Evolutionary conservation across 1,140 invertebrate species (phyloP).

Genomic region (Catajapyx aquilonaris): DNA sequence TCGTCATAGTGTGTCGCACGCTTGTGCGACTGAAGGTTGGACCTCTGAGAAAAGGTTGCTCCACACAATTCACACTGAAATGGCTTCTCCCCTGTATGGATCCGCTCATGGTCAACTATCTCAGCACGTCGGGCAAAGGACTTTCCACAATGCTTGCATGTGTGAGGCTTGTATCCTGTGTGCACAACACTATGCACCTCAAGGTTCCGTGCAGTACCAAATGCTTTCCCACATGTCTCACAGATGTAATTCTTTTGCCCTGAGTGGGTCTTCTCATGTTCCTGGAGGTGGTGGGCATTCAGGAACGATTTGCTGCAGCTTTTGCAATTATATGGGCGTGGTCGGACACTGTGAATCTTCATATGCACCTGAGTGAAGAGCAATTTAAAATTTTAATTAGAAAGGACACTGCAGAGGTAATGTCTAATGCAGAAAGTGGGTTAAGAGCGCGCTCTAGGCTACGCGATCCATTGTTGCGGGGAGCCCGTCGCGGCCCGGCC

Average conservation of each 20-base stretch:
- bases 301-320: conserved; percentile 50
- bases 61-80: conserved; percentile 62
- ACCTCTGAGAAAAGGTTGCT: conserved; percentile 48
- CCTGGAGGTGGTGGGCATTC: conserved; percentile 36
- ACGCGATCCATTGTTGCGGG: no score
- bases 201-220: conserved; percentile 48
- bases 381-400: no score
- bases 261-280: conserved; percentile 13
- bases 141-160: conserved; percentile 46
- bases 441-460: no score
- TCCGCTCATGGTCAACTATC: conserved; percentile 53
- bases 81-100: conserved; percentile 69
- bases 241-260: conserved; percentile 13
- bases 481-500: no score
- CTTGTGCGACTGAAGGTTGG: conserved; percentile 58
- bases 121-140: conserved; percentile 50
- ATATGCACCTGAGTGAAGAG: conserved; percentile 39
- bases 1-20: conserved; percentile 54
- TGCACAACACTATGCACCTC: conserved; percentile 51
- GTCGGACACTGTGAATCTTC: conserved; percentile 45
- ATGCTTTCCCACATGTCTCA: conserved; percentile 35
- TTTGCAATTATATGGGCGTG: conserved; percentile 39
- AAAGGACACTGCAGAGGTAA: no score
- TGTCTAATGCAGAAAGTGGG: no score
- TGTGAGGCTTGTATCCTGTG: conserved; percentile 43